phyloP scores from a whole-genome alignment of 2,888 invertebrate genomes.

The Rhimphoctona megacephalus region DNA sequence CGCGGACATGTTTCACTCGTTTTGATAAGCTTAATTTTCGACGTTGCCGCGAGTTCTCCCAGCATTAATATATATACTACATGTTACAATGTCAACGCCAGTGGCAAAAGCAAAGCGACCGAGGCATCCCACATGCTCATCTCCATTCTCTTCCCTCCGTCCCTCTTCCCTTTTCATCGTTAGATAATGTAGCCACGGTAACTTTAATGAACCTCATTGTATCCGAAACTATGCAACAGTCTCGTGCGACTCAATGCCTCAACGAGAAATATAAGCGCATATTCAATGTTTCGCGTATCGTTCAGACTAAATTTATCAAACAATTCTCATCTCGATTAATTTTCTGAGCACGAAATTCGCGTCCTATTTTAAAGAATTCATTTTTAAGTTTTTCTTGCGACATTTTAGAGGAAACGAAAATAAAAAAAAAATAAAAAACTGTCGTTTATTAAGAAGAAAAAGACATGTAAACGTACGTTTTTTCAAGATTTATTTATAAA shows the following conservation, averaged over 20 bases:
- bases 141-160: neutral
- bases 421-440: neutral
- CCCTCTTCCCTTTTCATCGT: constrained; percentile 21
- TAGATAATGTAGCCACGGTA: constrained; percentile 56
- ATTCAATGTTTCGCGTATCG: constrained; percentile 35
- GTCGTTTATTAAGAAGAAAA: too few relatives aligned
- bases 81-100: constrained; percentile 60
- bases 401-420: neutral
- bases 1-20: constrained; percentile 12
- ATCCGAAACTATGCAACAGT: constrained; percentile 40
- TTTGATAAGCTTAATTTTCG: constrained; percentile 62
- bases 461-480: too few relatives aligned
- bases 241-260: constrained; percentile 30
- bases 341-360: neutral
- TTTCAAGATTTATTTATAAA: too few relatives aligned
- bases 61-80: constrained; percentile 1
- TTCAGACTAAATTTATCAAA: constrained; percentile 40
- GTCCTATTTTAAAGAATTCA: neutral
- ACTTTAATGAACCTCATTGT: constrained; percentile 68
- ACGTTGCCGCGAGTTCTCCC: constrained; percentile 29
- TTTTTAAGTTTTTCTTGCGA: neutral
- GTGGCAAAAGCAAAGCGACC: constrained; percentile 6
- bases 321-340: constrained; percentile 4
- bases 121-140: constrained; percentile 14
- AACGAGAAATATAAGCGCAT: constrained; percentile 19